A percentile compares a stretch with the other conserved stretches of the same genome.
These are phyloP conservation scores for Pao palembangensis DNA, from an alignment of 2,113 vertebrate species.

Conservation along the genomic window DNA sequence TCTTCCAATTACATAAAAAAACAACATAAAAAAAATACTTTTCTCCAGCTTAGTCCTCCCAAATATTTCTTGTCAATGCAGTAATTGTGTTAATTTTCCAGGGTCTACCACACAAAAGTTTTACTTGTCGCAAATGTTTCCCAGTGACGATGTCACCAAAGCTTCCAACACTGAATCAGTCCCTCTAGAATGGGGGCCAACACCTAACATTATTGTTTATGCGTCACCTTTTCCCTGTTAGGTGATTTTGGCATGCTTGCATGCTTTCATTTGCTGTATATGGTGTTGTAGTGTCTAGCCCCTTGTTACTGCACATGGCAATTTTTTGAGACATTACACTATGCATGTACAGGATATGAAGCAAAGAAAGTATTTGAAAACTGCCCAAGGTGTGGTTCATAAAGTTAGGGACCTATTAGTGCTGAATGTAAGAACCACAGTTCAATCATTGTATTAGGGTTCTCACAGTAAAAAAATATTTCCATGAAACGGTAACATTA, in stretches of 20 bases:
- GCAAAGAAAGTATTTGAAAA: slow-evolving; percentile 28
- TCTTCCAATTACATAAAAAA: slow-evolving; percentile 27
- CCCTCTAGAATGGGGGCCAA: slow-evolving; percentile 36
- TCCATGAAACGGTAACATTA: too few relatives aligned
- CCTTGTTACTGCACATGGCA: background rate
- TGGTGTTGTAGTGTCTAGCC: slow-evolving; percentile 7
- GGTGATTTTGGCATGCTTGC: slow-evolving; percentile 22
- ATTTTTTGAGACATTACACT: slow-evolving; percentile 20
- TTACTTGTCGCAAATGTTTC: slow-evolving; percentile 19
- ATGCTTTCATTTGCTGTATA: slow-evolving; percentile 17
- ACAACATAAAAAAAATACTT: background rate
- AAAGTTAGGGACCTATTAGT: too few relatives aligned
- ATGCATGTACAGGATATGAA: slow-evolving; percentile 28
- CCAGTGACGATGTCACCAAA: slow-evolving; percentile 40
- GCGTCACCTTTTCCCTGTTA: slow-evolving; percentile 53
- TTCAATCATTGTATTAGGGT: too few relatives aligned
- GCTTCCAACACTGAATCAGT: slow-evolving; percentile 45
- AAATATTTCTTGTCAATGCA: too few relatives aligned
- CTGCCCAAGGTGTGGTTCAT: slow-evolving; percentile 29
- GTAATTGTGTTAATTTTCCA: background rate
- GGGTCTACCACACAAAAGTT: slow-evolving; percentile 7
- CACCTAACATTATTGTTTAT: slow-evolving; percentile 43
- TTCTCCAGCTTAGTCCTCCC: too few relatives aligned
- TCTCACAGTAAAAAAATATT: too few relatives aligned
- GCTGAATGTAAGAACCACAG: too few relatives aligned